Conservation (phyloP, 2,797 vertebrate genomes). For the Graptemys geographica region DNA sequence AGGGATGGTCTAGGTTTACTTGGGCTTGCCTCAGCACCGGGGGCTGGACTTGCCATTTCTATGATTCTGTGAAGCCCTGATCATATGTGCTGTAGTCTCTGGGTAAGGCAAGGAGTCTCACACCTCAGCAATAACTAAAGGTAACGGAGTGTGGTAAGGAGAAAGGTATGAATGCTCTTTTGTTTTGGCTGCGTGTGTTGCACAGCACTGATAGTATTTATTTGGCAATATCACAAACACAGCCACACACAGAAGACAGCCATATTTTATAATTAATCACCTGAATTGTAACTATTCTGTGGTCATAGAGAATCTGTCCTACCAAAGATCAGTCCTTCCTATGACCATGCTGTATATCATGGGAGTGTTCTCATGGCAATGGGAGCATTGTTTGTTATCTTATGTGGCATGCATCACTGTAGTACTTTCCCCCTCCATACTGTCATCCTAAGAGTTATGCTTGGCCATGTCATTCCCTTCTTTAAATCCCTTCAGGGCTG, state of each 20-base stretch:
- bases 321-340: background rate
- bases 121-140: background rate
- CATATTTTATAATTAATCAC: background rate
- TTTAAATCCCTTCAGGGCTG: background rate
- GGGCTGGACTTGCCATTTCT: background rate
- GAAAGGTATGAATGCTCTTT: background rate
- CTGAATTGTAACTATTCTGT: background rate
- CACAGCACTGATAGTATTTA: background rate
- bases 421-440: background rate
- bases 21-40: background rate
- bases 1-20: background rate
- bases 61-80: background rate
- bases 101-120: background rate
- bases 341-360: background rate
- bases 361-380: background rate
- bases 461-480: background rate
- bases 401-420: background rate
- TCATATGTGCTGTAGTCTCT: background rate
- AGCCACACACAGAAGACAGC: background rate
- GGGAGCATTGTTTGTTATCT: background rate
- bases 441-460: background rate
- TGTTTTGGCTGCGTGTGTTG: accelerated
- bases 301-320: background rate
- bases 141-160: background rate
- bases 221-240: background rate